These are phyloP conservation scores for Mya arenaria DNA, from an alignment of 1,140 invertebrate genomes.

Conservation along the genomic window DNA sequence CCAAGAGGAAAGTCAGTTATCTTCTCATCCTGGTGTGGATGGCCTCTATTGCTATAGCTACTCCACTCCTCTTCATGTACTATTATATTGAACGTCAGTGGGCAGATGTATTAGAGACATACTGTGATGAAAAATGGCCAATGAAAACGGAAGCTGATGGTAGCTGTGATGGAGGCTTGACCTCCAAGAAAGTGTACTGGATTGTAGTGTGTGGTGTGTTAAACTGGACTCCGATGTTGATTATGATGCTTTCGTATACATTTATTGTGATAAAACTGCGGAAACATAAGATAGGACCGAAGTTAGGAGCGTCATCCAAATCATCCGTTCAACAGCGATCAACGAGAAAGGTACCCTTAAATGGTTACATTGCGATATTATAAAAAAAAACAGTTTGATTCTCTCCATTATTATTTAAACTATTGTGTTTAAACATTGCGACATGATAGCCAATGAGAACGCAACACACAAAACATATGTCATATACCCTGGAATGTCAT, in stretches of 20 bases:
- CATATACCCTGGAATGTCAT: too few species aligned
- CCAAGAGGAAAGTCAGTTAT: constrained; percentile 77
- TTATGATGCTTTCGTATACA: constrained; percentile 81
- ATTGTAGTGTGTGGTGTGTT: constrained; percentile 80
- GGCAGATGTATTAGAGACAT: constrained; percentile 70
- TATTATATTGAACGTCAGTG: constrained; percentile 70
- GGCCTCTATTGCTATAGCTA: constrained; percentile 75
- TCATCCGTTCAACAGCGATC: constrained; percentile 70
- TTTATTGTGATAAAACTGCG: constrained; percentile 80
- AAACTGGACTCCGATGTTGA: constrained; percentile 82
- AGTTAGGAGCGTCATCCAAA: constrained; percentile 59
- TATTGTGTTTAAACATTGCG: too few species aligned
- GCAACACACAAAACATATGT: too few species aligned
- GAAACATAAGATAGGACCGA: constrained; percentile 65
- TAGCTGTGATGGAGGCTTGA: constrained; percentile 63
- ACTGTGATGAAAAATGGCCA: constrained; percentile 74
- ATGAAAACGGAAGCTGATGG: constrained; percentile 52
- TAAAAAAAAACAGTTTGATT: too few species aligned
- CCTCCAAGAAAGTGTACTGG: constrained; percentile 78
- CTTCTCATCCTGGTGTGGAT: constrained; percentile 80
- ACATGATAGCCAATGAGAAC: too few species aligned
- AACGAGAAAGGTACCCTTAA: constrained; percentile 71
- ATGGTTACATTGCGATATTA: too few species aligned
- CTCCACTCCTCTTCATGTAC: constrained; percentile 79
- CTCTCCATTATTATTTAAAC: too few species aligned